Conservation (phyloP, 2,888 invertebrate species). For the Nymphalis c-album region DNA sequence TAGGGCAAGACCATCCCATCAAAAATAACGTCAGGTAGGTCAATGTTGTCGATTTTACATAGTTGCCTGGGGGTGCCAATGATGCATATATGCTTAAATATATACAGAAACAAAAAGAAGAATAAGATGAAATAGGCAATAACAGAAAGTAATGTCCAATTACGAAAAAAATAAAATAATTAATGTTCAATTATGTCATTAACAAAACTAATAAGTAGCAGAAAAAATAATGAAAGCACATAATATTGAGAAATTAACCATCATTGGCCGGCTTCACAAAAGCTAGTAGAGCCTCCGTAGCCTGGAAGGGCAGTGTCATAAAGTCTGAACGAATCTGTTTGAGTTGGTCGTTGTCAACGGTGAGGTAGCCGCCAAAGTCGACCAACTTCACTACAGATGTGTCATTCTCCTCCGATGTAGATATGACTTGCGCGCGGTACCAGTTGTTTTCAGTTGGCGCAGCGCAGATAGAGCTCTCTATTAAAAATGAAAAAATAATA, state of each 20-base stretch:
- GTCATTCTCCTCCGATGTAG: constrained; percentile 85
- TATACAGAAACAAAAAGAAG: background rate
- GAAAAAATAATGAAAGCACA: constrained; percentile 6
- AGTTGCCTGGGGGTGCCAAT: too few relatives aligned
- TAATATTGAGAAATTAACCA: constrained; percentile 61
- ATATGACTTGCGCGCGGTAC: constrained; percentile 93
- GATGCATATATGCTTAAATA: too few relatives aligned
- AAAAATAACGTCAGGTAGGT: too few relatives aligned
- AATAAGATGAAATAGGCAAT: background rate
- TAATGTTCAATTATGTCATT: constrained; percentile 5
- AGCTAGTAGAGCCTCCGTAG: constrained; percentile 96
- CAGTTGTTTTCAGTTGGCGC: constrained; percentile 92
- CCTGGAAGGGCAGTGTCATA: constrained; percentile 97
- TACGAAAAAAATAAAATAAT: constrained; percentile 1
- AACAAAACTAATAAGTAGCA: background rate
- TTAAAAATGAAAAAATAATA: constrained; percentile 4
- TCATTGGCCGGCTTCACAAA: constrained; percentile 90
- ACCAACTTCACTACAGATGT: constrained; percentile 92
- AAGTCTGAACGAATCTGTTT: constrained; percentile 97
- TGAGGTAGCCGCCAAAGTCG: constrained; percentile 97
- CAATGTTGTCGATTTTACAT: too few relatives aligned
- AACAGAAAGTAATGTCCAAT: constrained; percentile 5
- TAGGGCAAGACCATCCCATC: too few relatives aligned
- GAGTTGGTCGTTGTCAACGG: constrained; percentile 87
- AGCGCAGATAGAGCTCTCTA: constrained; percentile 93